A percentile compares a stretch with the other conserved stretches of the same genome.
Conservation (phyloP, 2,113 vertebrate genomes). For the Tichodroma muraria region DNA sequence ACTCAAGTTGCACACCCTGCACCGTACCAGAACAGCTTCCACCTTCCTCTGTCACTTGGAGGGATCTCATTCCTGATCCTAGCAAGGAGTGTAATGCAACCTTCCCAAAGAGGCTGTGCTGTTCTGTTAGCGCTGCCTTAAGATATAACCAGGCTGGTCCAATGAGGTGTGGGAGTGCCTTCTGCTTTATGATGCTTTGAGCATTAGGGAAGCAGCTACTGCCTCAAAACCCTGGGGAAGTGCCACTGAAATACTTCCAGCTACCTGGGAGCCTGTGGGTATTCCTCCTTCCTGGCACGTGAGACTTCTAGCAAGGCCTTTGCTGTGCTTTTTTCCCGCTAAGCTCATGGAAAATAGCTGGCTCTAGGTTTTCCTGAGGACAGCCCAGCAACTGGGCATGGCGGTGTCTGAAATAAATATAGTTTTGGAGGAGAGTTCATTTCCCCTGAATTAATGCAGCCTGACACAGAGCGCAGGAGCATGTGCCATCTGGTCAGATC, state of each 20-base stretch:
- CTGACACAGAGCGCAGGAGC: constrained; percentile 27
- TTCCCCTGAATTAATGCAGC: constrained; percentile 59
- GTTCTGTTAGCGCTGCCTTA: background rate
- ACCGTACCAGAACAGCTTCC: background rate
- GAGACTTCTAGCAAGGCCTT: background rate
- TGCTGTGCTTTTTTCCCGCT: background rate
- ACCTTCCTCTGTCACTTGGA: background rate
- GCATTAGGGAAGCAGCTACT: background rate
- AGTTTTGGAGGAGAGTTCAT: constrained; percentile 56
- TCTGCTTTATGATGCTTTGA: background rate
- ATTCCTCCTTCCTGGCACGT: background rate
- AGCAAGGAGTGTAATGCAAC: background rate
- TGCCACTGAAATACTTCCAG: background rate
- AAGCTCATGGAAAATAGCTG: background rate
- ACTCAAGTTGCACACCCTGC: background rate
- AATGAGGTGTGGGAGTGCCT: background rate
- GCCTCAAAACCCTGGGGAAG: background rate
- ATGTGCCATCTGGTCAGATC: constrained; percentile 58
- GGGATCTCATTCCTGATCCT: background rate
- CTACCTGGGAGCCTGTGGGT: background rate
- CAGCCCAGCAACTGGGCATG: constrained; percentile 36
- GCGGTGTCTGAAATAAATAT: constrained; percentile 54
- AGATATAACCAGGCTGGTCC: background rate
- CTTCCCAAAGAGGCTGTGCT: background rate
- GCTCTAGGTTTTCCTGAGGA: constrained; percentile 44